Percentiles rank a stretch among this genome's conserved stretches.
Evolutionary conservation across 2,113 vertebrate species (phyloP).

Genomic region (Rallus limicola): DNA sequence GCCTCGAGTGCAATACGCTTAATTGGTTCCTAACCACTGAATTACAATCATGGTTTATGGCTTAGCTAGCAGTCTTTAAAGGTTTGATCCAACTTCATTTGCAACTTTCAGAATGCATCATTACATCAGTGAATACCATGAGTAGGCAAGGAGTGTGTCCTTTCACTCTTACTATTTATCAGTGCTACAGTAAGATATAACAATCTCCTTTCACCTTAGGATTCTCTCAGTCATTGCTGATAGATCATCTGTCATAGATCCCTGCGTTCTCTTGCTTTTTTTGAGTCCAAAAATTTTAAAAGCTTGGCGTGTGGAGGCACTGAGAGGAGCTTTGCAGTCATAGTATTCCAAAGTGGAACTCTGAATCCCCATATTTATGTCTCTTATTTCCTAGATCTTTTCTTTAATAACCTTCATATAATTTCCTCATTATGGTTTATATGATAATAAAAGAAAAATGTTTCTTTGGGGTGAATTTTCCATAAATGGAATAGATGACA

Average conservation of each 20-base stretch:
- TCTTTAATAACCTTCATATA: background rate
- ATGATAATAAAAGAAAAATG: background rate
- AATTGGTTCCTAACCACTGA: conserved; percentile 35
- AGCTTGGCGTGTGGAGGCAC: accelerated
- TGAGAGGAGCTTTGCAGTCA: background rate
- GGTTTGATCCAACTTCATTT: background rate
- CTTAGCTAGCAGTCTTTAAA: conserved; percentile 20
- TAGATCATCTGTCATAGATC: background rate
- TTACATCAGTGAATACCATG: background rate
- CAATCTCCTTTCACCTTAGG: background rate
- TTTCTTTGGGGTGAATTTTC: background rate
- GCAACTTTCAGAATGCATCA: background rate
- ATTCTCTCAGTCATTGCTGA: background rate
- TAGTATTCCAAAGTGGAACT: background rate
- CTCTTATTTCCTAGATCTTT: background rate
- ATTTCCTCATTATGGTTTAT: background rate
- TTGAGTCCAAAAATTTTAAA: background rate
- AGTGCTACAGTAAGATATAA: background rate
- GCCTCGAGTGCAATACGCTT: background rate
- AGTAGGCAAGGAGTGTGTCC: background rate
- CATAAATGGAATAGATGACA: background rate
- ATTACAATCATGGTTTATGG: conserved; percentile 10
- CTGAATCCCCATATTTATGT: background rate
- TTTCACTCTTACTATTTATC: background rate
- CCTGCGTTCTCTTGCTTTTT: background rate